Base-by-base conservation (phyloP, 2,113 vertebrate genomes). In the Gnathonemus longibarbis region DNA sequence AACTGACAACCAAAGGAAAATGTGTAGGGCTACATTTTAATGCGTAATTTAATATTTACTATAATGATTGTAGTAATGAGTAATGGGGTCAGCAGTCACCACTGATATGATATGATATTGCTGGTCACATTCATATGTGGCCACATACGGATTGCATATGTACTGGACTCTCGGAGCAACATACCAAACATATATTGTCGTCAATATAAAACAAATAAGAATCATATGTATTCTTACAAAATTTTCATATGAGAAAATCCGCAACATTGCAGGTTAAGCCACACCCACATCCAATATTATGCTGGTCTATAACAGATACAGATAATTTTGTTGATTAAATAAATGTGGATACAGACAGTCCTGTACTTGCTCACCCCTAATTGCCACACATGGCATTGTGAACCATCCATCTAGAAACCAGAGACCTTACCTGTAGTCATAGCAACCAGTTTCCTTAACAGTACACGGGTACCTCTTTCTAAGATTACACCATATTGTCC, bases 381-480 rank as follows among this genome's bases (percentile, higher is more conserved):
- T 62, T 91, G 5, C 6, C 90, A 85, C 92, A 90, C 56, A 91
- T 58, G 91, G 50, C 58, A 84, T 24, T 24, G 42, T 31, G 77
- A 85, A 21, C 50, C 91, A 52, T 49, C 50, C 90, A 45, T 39
- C 46, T 91, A 46, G 66, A 89, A 89, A 19, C 89, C 92, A 91
- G 90, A 91, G 92, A 93, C 93, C 89, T 89, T 91, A 92, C 88
- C 92, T 85, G 95, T 95, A 91, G 94, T 90, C 95, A 96, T 96
- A 92, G 94, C 93, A 96, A 96, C 95, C 94, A 90, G 91, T 90
- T 92, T 88, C 92, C 58, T 90, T 92, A 89, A 90, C 93, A 90
- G 90, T 90, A 90, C 84, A 84, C 83, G 90, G 84, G 88, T 88
- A 93, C 83, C 90, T 91, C 89, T 91, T 93, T 88, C 84, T 90